Base-by-base conservation (phyloP, 2,797 vertebrate genomes). In the Capromys pilorides region DNA sequence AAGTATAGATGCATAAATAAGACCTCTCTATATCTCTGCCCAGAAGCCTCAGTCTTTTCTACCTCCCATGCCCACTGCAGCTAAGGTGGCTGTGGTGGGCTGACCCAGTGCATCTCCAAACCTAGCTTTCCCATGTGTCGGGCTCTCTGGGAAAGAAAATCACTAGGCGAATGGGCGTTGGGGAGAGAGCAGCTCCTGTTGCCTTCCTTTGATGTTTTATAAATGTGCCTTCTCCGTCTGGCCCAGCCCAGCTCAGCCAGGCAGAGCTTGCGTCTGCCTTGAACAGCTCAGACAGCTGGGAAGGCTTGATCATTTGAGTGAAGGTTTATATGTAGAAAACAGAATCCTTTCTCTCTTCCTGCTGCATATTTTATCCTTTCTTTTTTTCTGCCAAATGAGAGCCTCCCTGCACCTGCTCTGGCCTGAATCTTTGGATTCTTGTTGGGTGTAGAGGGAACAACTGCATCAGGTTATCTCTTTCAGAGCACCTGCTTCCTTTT, bases 161-260 rank as follows among this genome's bases (percentile, higher is more conserved):
- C 90, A 82, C 79, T 69, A 51, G 28, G 59, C 49, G 39, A 96
- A 22, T 41, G 41, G 16, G 45, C 62, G 36, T 95, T 73, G 94
- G 62, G 66, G 59, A 75, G 39, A 77, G 82, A 79, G 49, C 54
- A 94, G 84, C 87, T 95, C 67, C 59, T 80, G 62, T 75, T 84
- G 90, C 51, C 79, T 97, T 93, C 69, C 96, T 97, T 98, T 98
- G 98, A 98, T 98, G 98, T 98, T 98, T 98, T 97, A 98, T 98
- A 97, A 90, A 97, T 98, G 95, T 75, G 73, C 75, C 94, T 97
- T 96, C 95, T 97, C 96, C 92, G 95, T 93, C 97, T 14, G 51
- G 93, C 61, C 41, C 77, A 41, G 91, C 64, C 80, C 39, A 13
- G 82, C 86, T 91, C 2, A 21, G 81, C 62, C 45, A 84, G 73